Conservation (phyloP, 2,888 invertebrate genomes). For the Pecten maximus region DNA sequence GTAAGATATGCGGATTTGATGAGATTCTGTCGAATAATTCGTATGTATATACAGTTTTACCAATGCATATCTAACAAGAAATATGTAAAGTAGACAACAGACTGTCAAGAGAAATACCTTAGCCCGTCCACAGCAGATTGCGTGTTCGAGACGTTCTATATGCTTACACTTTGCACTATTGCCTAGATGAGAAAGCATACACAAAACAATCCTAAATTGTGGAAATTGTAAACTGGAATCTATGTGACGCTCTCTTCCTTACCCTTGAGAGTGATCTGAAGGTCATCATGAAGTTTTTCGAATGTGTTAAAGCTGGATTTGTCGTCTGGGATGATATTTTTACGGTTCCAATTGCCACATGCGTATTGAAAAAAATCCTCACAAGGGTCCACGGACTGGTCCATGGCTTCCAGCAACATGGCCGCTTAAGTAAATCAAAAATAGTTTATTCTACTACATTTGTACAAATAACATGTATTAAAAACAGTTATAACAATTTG, state of each 20-base stretch:
- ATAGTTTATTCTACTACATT: background rate
- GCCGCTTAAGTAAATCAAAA: slow-evolving; percentile 85
- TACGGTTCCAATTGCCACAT: slow-evolving; percentile 94
- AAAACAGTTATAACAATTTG: too few relatives aligned
- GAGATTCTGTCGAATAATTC: too few relatives aligned
- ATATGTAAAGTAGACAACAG: too few relatives aligned
- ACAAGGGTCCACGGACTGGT: slow-evolving; percentile 90
- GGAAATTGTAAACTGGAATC: background rate
- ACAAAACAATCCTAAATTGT: background rate
- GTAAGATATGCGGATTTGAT: too few relatives aligned
- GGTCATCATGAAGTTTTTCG: slow-evolving; percentile 92
- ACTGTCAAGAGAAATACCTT: too few relatives aligned
- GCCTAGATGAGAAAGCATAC: too few relatives aligned
- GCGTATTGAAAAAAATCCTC: slow-evolving; percentile 93
- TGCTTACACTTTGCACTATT: too few relatives aligned
- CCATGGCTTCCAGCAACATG: slow-evolving; percentile 92
- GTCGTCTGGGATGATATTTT: slow-evolving; percentile 93
- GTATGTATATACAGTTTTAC: too few relatives aligned
- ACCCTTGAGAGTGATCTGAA: slow-evolving; percentile 91
- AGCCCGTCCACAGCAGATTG: too few relatives aligned
- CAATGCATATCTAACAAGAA: too few relatives aligned
- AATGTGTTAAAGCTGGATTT: slow-evolving; percentile 92
- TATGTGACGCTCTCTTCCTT: slow-evolving; percentile 8
- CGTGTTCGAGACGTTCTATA: too few relatives aligned
- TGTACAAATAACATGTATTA: background rate